Conservation (phyloP, 1,140 invertebrate genomes). For the Lepidotrigona ventralis region DNA sequence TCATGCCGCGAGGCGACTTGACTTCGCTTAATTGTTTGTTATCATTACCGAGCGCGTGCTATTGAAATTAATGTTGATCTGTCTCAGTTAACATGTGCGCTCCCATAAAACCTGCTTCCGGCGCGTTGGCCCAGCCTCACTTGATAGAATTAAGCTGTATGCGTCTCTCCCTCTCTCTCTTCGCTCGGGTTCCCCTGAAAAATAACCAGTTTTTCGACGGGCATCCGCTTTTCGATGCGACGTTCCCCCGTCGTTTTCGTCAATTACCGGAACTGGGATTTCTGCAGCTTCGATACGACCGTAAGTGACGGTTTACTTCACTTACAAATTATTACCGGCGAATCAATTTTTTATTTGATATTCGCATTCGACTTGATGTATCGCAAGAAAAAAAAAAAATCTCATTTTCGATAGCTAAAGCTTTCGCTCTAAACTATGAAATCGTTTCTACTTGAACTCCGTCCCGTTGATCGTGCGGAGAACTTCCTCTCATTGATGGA, state of each 20-base stretch:
- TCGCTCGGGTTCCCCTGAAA: constrained; percentile 26
- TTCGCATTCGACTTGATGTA: no score
- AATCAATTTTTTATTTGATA: not conserved
- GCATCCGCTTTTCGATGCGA: not conserved
- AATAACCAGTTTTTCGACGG: constrained; percentile 38
- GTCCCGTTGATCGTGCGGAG: constrained; percentile 30
- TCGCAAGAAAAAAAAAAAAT: no score
- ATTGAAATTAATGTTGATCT: constrained; percentile 81
- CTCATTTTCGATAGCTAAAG: no score
- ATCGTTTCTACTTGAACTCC: not conserved
- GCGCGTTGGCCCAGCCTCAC: constrained; percentile 67
- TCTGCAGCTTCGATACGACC: no score
- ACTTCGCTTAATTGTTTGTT: constrained; percentile 79
- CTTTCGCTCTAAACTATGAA: not conserved
- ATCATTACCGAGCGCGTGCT: constrained; percentile 79
- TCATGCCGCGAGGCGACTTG: constrained; percentile 76
- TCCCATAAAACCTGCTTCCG: constrained; percentile 79
- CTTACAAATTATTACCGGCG: not conserved
- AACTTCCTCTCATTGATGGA: constrained; percentile 65
- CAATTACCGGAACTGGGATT: no score
- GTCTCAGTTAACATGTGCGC: constrained; percentile 74
- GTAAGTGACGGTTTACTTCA: not conserved
- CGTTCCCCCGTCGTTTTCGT: not conserved
- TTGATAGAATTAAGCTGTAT: constrained; percentile 79
- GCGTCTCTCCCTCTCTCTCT: constrained; percentile 58